A percentile compares a stretch with the other conserved stretches of the same genome.
Conservation (phyloP, 1,140 invertebrate genomes). For the Babylonia areolata region DNA sequence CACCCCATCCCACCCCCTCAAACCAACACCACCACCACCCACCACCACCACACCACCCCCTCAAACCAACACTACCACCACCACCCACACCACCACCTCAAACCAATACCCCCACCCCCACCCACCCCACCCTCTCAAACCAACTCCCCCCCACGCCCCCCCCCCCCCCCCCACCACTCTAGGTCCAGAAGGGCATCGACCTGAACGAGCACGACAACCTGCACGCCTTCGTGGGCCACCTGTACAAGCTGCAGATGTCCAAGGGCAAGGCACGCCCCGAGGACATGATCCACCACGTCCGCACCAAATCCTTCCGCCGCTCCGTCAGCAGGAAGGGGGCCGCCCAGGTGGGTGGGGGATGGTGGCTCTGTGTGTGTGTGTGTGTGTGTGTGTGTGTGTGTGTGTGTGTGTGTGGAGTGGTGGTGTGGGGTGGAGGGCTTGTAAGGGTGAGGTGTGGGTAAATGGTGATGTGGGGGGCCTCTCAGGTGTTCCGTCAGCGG, state of each 20-base stretch:
- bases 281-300: slow-evolving; percentile 55
- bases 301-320: slow-evolving; percentile 58
- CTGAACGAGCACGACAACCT: slow-evolving; percentile 51
- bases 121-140: too few relatives aligned
- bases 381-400: neutral
- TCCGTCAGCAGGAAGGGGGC: slow-evolving; percentile 51
- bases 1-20: too few relatives aligned
- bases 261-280: slow-evolving; percentile 55
- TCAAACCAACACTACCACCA: too few relatives aligned
- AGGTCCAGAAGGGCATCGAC: slow-evolving; percentile 55
- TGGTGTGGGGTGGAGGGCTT: neutral
- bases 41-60: too few relatives aligned
- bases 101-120: neutral
- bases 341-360: slow-evolving; percentile 45
- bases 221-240: slow-evolving; percentile 40
- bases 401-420: neutral
- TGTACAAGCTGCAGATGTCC: slow-evolving; percentile 50
- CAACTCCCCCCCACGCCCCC: neutral
- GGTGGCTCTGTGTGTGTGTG: neutral
- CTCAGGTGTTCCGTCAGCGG: too few relatives aligned
- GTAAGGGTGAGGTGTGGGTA: neutral
- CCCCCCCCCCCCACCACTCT: neutral
- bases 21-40: too few relatives aligned
- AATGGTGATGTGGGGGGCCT: neutral
- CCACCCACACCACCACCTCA: too few relatives aligned